Evolutionary conservation across 2,797 vertebrate genomes (phyloP).

Genomic region (Malacoctenus gilli): DNA sequence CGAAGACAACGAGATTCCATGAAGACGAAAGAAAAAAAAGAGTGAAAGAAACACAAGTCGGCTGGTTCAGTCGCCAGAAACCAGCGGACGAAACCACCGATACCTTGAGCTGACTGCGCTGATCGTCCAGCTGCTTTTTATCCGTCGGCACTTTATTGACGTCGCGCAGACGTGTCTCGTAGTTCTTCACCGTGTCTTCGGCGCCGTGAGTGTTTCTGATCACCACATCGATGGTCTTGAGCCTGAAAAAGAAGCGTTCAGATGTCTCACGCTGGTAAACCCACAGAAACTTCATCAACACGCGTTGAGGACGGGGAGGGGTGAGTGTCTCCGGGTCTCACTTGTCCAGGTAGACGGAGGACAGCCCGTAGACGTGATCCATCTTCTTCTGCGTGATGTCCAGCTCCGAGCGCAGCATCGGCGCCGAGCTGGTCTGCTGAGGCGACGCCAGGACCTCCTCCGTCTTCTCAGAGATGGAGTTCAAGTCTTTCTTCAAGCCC

Average conservation of each 20-base stretch:
- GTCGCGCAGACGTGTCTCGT: conserved; percentile 87
- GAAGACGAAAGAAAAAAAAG: neutral
- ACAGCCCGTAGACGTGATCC: conserved; percentile 90
- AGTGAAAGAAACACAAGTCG: too few species aligned
- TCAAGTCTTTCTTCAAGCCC: conserved; percentile 86
- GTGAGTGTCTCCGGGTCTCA: conserved; percentile 68
- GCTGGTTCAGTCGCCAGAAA: too few species aligned
- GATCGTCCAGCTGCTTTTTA: conserved; percentile 85
- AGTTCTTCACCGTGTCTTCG: conserved; percentile 85
- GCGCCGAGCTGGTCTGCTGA: conserved; percentile 79
- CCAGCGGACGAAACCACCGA: too few species aligned
- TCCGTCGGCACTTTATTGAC: conserved; percentile 87
- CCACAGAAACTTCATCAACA: too few species aligned
- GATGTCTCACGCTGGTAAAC: neutral
- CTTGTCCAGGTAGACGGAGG: conserved; percentile 95
- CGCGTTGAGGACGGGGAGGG: too few species aligned
- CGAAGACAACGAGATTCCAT: neutral
- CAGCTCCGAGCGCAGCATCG: conserved; percentile 87
- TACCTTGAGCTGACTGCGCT: conserved; percentile 86
- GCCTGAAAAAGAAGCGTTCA: conserved; percentile 72
- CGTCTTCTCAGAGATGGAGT: conserved; percentile 81
- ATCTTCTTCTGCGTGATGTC: conserved; percentile 90
- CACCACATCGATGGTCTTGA: conserved; percentile 92
- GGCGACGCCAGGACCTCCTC: conserved; percentile 86
- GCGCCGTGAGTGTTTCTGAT: conserved; percentile 90